phyloP scores from a whole-genome alignment of 2,888 invertebrate species.

The Nephrotoma guestfalica region DNA sequence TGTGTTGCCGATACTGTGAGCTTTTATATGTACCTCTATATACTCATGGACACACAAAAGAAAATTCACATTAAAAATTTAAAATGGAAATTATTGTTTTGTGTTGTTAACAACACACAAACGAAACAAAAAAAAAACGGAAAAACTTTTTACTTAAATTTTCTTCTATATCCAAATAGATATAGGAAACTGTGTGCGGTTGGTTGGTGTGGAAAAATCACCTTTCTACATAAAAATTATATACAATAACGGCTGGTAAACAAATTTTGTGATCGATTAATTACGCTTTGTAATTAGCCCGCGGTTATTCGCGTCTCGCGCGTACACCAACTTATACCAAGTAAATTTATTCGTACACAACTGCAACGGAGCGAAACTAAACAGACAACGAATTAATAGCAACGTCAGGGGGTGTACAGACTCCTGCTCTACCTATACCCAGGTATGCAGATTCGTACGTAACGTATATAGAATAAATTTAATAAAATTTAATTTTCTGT shows the following conservation, averaged over 20 bases:
- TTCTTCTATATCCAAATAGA: not conserved
- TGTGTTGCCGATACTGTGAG: not conserved
- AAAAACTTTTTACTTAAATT: not conserved
- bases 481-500: not conserved
- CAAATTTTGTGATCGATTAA: not conserved
- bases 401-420: not conserved
- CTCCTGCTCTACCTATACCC: not conserved
- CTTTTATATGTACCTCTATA: not conserved
- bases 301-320: not conserved
- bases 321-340: too few relatives aligned
- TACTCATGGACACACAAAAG: not conserved
- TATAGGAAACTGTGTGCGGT: not conserved
- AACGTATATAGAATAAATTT: not conserved
- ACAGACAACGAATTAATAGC: not conserved
- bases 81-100: not conserved
- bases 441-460: not conserved
- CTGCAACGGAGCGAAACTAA: not conserved
- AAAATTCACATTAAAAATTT: not conserved
- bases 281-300: not conserved
- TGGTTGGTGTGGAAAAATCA: not conserved
- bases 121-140: not conserved
- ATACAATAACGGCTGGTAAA: not conserved
- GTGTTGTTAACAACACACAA: not conserved
- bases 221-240: not conserved
- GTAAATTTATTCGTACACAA: not conserved